Evolutionary conservation across 92 coral and sea anemone genomes (phyloP), one percentile per base, ranked within the genome.

Genomic region (Phenganax stokvisi): DNA sequence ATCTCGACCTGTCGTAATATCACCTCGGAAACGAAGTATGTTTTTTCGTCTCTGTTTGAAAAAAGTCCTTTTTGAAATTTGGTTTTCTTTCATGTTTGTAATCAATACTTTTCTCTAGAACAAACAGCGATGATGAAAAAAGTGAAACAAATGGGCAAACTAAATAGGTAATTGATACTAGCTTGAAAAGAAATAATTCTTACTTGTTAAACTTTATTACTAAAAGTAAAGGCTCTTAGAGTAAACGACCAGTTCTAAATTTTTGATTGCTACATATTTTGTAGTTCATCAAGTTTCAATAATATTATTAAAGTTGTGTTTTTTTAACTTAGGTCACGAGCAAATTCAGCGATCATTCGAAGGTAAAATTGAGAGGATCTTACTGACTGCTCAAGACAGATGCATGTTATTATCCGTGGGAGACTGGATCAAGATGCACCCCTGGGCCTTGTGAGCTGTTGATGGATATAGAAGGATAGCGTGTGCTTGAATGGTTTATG

Each of bases 41-140:
- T 17, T 78, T 6, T 71, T 31, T 53, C 57, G 51, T 69, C 55
- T 27, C 10, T 44, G 30, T 68, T 74, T 59, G 29, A 79, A 30
- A 61, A 74, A 37, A 37, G 47, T 1, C 47, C 47, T 2, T 37
- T 37, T 37, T 2, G 47, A 37, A 37, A 37, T 37, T 37, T 37
- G 2, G 47, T 37, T 37, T 31, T 70, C 77, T 55, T 56, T 72
- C 70, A 44, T 69, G 66, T 69, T 73, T 30, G 0, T 2, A 79
- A 30, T 9, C 8, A 57, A 63, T 3, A 25, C 61, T 89, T 0
- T 6, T 15, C 59, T 84, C 25, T 73, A 91, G 98, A 85, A 13
- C 77, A 87, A 51, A 96, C 98, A 12, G 91, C 98, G 16, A 82
- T 94, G 90, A 88, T 94, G 96, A 94, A 94, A 85, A 94, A 94